Conservation (phyloP, 1,140 invertebrate genomes). For the Drosophila biarmipes region DNA sequence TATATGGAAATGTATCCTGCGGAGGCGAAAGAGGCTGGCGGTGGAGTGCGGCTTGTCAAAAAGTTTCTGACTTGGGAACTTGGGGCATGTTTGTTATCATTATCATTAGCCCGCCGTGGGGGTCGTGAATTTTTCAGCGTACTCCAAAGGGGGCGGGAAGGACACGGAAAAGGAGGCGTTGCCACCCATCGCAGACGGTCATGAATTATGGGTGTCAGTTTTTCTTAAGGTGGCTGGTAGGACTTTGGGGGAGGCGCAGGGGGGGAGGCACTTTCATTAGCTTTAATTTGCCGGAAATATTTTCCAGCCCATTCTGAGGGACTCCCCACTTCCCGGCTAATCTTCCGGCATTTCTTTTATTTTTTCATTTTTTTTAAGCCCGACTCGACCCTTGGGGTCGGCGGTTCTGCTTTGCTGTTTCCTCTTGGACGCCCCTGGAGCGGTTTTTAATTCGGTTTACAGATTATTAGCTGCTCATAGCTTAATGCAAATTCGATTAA, state of each 20-base stretch:
- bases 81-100: constrained; percentile 80
- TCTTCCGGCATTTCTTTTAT: constrained; percentile 32
- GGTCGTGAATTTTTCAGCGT: constrained; percentile 69
- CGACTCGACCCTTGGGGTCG: constrained; percentile 41
- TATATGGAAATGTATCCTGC: constrained; percentile 73
- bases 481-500: constrained; percentile 77
- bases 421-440: constrained; percentile 59
- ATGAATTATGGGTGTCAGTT: constrained; percentile 81
- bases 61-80: constrained; percentile 76
- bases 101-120: constrained; percentile 65
- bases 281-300: constrained; percentile 83
- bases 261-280: constrained; percentile 75
- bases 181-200: constrained; percentile 37
- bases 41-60: constrained; percentile 67
- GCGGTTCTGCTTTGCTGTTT: constrained; percentile 55
- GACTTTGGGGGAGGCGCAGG: background rate
- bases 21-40: background rate
- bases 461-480: constrained; percentile 82
- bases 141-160: constrained; percentile 15
- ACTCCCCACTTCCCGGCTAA: constrained; percentile 19
- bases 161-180: constrained; percentile 1
- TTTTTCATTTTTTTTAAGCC: background rate
- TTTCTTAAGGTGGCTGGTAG: constrained; percentile 67
- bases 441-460: constrained; percentile 78
- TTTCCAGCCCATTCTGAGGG: constrained; percentile 43